Base-by-base conservation (phyloP, 2,113 vertebrate genomes). In the Cryptotis parvus region DNA sequence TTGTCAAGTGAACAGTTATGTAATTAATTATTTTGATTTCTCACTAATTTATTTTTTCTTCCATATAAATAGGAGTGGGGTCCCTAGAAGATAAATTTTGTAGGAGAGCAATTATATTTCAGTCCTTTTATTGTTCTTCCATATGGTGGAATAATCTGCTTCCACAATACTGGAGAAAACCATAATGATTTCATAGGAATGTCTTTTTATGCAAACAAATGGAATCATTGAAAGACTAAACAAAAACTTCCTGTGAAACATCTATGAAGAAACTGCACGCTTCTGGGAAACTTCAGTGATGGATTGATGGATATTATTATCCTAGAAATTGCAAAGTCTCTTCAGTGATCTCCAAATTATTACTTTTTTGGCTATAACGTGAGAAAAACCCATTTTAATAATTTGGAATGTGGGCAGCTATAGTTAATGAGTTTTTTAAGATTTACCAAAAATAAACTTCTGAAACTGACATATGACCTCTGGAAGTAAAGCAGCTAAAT, bases 151-250 rank as follows among this genome's bases (percentile, higher is more conserved):
- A 52, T 87, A 72, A 29, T 95, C 94, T 96, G 84, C 87, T 84
- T 97, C 89, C 70, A 81, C 95, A 94, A 91, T 87, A 95, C 75
- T 90, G 87, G 76, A 92, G 95, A 90, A 89, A 94, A 87, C 89
- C 94, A 41, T 63, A 72, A 45, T 70, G 66, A 81, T 78, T 81
- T 94, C 29, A 78, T 87, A 86, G 92, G 89, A 97, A 96, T 95
- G 94, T 41, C 76, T 95, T 95, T n/a, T 97, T 93, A 95, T 90
- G 88, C 49, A 94, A 96, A 96, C 93, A 97, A 95, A 97, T 96
- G 93, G 90, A 97, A 84, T 81, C 87, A 95, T 76, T 73, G 89
- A 79, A 87, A 84, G 68, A 96, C 90, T 91, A 96, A 92, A 94
- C 92, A 92, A 93, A 96, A 94, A 89, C 74, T 96, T 61, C 87